Evolutionary conservation across 2,888 invertebrate genomes (phyloP), one percentile per base, ranked within the genome.

Genomic region (Xylota segnis): DNA sequence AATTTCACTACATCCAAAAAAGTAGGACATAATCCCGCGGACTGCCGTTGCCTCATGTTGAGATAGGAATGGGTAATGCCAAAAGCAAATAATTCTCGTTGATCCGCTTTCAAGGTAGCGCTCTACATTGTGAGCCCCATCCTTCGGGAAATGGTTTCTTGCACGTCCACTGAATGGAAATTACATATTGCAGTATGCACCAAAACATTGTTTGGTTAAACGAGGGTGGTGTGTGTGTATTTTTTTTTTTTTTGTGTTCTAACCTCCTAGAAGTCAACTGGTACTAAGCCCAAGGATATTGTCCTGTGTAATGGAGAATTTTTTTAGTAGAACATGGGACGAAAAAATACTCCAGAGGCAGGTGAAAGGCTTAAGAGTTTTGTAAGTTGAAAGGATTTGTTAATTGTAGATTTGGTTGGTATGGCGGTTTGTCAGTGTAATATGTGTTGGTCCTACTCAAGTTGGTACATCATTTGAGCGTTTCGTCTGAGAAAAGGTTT

Each of bases 81-180:
- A 43, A 27, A 68, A 56, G 59, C 47, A 47, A 71, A 34, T 71
- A 47, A 58, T 71, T 23, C 50, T 9, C n/a, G 6, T 27, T 72
- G 12, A 72, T 27, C 14, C 50, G 40, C 47, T 61, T 50, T 61
- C 23, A 50, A 72, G 37, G 50, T 40, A 34, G 34, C 45, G 34
- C 9, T n/a, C 5, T 12, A 54, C 50, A 50, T 16, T 10, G n/a
- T 27, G 12, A n/a, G 29, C 10, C n/a, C 27, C 5, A 27, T 52
- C n/a, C 27, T 52, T 52, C n/a, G 52, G 12, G 52, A 23, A 27
- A 52, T 52, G 5, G 27, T 50, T 50, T 50, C 12, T 27, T 23
- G 12, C 12, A 50, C 27, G 29, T 52, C 52, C 27, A 52, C 27
- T 29, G 12, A 29, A 52, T 52, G 52, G 27, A 52, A 27, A 52